These are phyloP conservation scores for Contarinia nasturtii DNA, from an alignment of 1,140 invertebrate species.

Conservation along the genomic window DNA sequence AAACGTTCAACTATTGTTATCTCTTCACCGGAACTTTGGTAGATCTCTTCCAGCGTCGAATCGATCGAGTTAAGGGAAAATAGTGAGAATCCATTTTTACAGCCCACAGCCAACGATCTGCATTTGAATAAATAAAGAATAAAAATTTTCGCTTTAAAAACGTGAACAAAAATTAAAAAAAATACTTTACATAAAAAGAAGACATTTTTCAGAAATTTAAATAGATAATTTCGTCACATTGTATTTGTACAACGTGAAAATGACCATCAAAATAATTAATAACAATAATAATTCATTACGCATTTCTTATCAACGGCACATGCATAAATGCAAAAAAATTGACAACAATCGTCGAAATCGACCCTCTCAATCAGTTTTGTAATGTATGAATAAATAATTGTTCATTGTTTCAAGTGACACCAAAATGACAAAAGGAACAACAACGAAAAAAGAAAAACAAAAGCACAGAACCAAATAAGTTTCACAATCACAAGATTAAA, in stretches of 20 bases:
- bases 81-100: conserved; percentile 70
- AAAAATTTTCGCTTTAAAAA: conserved; percentile 7
- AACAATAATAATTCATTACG: no score
- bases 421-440: neutral
- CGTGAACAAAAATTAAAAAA: conserved; percentile 1
- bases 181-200: conserved; percentile 1
- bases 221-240: neutral
- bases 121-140: conserved; percentile 7
- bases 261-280: no score
- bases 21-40: conserved; percentile 58
- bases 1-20: conserved; percentile 87
- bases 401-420: neutral
- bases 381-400: neutral
- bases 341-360: neutral
- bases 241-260: neutral
- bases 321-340: neutral
- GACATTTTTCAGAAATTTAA: neutral
- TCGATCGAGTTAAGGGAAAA: conserved; percentile 73
- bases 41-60: conserved; percentile 64
- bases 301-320: no score
- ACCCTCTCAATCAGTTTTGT: neutral
- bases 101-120: conserved; percentile 84
- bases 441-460: neutral
- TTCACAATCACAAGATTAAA: conserved; percentile 1
- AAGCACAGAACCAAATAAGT: no score